Conservation (phyloP, 2,113 vertebrate genomes). For the Lycaon pictus region DNA sequence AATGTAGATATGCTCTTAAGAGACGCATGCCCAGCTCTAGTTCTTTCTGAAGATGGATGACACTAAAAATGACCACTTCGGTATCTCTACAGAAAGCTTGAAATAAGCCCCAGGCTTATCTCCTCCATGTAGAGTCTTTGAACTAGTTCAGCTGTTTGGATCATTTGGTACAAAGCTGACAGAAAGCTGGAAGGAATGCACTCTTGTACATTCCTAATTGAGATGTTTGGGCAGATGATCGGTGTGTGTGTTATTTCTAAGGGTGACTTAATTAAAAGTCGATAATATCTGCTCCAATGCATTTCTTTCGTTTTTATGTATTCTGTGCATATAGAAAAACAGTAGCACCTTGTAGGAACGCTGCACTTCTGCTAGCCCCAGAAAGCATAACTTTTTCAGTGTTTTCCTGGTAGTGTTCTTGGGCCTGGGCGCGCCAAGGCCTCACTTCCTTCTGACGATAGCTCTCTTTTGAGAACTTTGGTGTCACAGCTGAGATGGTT, state of each 20-base stretch:
- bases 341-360: background rate
- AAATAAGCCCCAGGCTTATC: constrained; percentile 79
- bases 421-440: background rate
- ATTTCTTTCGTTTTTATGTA: constrained; percentile 72
- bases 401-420: background rate
- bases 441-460: background rate
- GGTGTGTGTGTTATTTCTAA: constrained; percentile 78
- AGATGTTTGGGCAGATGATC: constrained; percentile 75
- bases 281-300: constrained; percentile 78
- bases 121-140: constrained; percentile 78
- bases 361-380: background rate
- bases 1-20: background rate
- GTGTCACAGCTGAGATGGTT: background rate
- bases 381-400: constrained; percentile 31
- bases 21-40: background rate
- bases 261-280: constrained; percentile 83
- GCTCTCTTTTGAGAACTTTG: constrained; percentile 11
- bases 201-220: constrained; percentile 80
- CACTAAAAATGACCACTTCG: constrained; percentile 67
- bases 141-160: constrained; percentile 68
- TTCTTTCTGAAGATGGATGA: constrained; percentile 55
- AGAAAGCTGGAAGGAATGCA: constrained; percentile 73
- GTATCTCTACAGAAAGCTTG: constrained; percentile 65
- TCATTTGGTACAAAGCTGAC: constrained; percentile 77
- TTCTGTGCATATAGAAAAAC: background rate